phyloP scores from a whole-genome alignment of 2,888 invertebrate genomes.

The Eilema depressum region DNA sequence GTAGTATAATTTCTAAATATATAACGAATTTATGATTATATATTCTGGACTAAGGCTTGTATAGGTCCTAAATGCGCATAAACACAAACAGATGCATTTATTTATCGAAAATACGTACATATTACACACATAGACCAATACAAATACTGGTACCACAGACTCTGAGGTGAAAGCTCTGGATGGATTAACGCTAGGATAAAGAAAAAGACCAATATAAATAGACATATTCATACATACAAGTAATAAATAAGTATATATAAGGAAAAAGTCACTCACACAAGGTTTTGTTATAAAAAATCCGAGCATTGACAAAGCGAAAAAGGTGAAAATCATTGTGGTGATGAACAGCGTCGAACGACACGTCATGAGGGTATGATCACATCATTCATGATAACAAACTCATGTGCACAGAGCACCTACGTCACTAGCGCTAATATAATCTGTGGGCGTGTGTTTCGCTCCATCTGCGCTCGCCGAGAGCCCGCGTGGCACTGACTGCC shows the following conservation, averaged over 20 bases:
- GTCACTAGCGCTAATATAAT: slow-evolving; percentile 31
- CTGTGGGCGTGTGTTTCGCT: slow-evolving; percentile 32
- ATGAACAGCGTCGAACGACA: slow-evolving; percentile 57
- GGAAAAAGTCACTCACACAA: slow-evolving; percentile 50
- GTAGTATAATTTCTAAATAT: too few species aligned
- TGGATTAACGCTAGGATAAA: too few species aligned
- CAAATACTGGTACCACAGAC: too few species aligned
- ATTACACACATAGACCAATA: background rate
- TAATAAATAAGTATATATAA: background rate
- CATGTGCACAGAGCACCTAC: slow-evolving; percentile 51
- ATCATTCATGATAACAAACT: slow-evolving; percentile 42
- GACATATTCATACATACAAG: background rate
- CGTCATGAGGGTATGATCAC: slow-evolving; percentile 60
- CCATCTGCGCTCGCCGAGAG: slow-evolving; percentile 38
- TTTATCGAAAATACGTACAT: background rate
- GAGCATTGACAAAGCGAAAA: slow-evolving; percentile 63
- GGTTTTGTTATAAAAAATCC: slow-evolving; percentile 62
- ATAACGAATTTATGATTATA: too few species aligned
- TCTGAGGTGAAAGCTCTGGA: too few species aligned
- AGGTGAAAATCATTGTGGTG: slow-evolving; percentile 68
- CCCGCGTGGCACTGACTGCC: slow-evolving; percentile 49
- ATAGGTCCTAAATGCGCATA: background rate
- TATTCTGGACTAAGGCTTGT: background rate
- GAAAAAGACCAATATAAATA: background rate
- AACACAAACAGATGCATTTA: background rate